phyloP scores from a whole-genome alignment of 2,888 invertebrate species.

The Blastobasis adustella region DNA sequence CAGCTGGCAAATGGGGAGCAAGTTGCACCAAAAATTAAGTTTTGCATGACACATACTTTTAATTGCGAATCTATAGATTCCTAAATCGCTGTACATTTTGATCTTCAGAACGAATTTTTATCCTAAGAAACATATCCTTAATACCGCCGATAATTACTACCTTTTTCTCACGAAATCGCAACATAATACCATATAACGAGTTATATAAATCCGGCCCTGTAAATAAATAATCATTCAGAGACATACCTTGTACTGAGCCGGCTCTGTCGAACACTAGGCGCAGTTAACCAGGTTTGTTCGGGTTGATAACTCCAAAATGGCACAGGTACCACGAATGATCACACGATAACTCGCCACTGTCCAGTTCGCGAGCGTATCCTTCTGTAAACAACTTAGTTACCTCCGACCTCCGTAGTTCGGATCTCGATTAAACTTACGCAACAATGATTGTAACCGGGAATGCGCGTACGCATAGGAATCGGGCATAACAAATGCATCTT shows the following conservation, averaged over 20 bases:
- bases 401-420: constrained; percentile 6
- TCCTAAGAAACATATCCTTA: constrained; percentile 13
- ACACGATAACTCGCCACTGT: constrained; percentile 8
- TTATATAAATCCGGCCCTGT: constrained; percentile 16
- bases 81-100: constrained; percentile 14
- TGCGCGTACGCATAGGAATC: constrained; percentile 12
- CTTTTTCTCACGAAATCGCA: constrained; percentile 13
- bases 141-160: constrained; percentile 12
- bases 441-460: constrained; percentile 5
- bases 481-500: constrained; percentile 13
- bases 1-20: constrained; percentile 18
- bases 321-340: constrained; percentile 13
- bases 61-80: constrained; percentile 2
- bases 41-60: constrained; percentile 12
- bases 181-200: constrained; percentile 16
- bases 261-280: constrained; percentile 16
- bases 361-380: constrained; percentile 15
- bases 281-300: constrained; percentile 16
- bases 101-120: constrained; percentile 14
- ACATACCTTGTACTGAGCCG: constrained; percentile 11
- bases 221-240: constrained; percentile 11
- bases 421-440: constrained; percentile 8
- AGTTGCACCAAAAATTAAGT: constrained; percentile 14
- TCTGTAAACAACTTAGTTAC: constrained; percentile 12
- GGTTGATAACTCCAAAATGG: constrained; percentile 15